A percentile compares a stretch with the other conserved stretches of the same genome.
These are phyloP conservation scores for Chelon labrosus DNA, from an alignment of 2,797 vertebrate species.

Conservation along the genomic window DNA sequence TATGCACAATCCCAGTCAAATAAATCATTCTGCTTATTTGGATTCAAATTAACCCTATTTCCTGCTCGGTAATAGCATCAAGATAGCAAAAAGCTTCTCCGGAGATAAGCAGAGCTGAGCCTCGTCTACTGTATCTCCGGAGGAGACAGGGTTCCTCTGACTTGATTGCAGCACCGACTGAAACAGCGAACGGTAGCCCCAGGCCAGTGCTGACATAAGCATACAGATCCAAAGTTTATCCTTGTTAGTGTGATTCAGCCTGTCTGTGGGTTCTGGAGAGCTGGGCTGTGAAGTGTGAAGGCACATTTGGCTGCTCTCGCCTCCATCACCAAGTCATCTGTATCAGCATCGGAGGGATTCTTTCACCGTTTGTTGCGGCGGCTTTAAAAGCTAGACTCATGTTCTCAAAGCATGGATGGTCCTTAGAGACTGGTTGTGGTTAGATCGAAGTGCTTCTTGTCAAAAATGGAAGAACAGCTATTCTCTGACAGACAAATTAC, in stretches of 20 bases:
- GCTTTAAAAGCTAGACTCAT: background rate
- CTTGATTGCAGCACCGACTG: conserved; percentile 24
- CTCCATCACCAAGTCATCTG: conserved; percentile 57
- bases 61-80: background rate
- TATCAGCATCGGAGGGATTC: conserved; percentile 8
- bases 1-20: too few species aligned
- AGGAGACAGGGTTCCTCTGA: conserved; percentile 19
- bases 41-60: background rate
- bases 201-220: conserved; percentile 52
- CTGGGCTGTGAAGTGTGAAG: conserved; percentile 54
- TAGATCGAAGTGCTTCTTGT: background rate
- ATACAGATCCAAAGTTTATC: conserved; percentile 52
- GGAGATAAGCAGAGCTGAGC: conserved; percentile 7
- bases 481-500: background rate
- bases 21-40: background rate
- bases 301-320: conserved; percentile 40
- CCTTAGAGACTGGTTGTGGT: background rate
- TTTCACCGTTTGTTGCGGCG: conserved; percentile 9
- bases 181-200: conserved; percentile 17
- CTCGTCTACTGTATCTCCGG: background rate
- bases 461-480: conserved; percentile 1
- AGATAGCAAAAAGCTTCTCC: conserved; percentile 9
- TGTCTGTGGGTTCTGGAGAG: conserved; percentile 55
- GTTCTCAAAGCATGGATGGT: background rate
- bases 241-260: conserved; percentile 65